Conservation (phyloP, 2,113 vertebrate species). For the Enhydra lutris region DNA sequence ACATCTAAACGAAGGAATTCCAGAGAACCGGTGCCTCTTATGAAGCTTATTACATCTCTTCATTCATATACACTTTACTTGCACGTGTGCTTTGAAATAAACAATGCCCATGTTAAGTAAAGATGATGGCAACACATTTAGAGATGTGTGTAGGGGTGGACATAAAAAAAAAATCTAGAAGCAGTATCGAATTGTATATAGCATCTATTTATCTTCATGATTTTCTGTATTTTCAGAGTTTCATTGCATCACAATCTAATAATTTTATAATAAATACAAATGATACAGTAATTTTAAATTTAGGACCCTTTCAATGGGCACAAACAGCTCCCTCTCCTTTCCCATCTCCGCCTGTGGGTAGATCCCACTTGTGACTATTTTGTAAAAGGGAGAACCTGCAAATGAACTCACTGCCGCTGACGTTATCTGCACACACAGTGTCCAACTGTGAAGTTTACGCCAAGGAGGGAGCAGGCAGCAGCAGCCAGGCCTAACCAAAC, state of each 20-base stretch:
- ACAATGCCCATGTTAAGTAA: background rate
- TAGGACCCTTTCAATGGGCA: background rate
- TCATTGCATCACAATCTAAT: background rate
- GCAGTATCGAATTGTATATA: background rate
- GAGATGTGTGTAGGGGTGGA: too few relatives aligned
- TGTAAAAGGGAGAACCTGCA: fast-evolving
- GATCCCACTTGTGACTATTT: fast-evolving
- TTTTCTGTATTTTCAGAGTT: background rate
- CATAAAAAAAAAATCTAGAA: background rate
- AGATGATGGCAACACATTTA: background rate
- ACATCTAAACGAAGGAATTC: background rate
- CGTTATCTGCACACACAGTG: background rate
- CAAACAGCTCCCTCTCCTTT: background rate
- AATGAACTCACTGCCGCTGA: background rate
- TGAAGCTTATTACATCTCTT: background rate
- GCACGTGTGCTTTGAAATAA: background rate
- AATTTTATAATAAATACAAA: background rate
- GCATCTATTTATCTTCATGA: background rate
- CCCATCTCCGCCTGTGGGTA: background rate
- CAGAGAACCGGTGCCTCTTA: fast-evolving
- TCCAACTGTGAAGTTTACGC: background rate
- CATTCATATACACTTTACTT: fast-evolving
- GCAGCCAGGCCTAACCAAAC: too few relatives aligned
- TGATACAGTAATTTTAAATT: background rate
- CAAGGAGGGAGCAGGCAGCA: too few relatives aligned